phyloP scores from a whole-genome alignment of 37 sponge, comb jelly and placozoan species.

The Petrosia ficiformis region DNA sequence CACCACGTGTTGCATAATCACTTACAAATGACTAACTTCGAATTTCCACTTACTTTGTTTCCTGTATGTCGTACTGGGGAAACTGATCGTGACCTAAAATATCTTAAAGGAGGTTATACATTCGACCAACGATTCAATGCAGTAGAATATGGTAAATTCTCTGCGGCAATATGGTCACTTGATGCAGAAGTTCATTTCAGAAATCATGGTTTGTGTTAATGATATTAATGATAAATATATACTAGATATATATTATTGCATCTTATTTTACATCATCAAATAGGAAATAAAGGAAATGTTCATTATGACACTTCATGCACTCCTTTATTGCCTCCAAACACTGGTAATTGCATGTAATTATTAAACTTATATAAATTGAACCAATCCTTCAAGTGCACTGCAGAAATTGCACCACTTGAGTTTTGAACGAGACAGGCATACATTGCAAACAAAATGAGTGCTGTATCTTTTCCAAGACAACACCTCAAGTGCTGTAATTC shows the following conservation, averaged over 20 bases:
- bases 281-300: not conserved
- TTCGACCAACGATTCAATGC: not conserved
- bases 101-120: not conserved
- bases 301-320: slow-evolving; percentile 4
- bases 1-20: no score
- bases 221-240: not conserved
- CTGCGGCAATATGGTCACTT: not conserved
- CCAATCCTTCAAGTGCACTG: not conserved
- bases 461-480: no score
- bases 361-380: not conserved
- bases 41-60: not conserved
- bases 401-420: no score
- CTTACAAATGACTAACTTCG: not conserved
- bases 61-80: not conserved
- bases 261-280: no score
- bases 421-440: no score
- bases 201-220: not conserved
- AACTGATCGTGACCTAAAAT: not conserved
- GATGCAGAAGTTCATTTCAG: not conserved
- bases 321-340: slow-evolving; percentile 22
- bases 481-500: no score
- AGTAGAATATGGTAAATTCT: slow-evolving; percentile 12
- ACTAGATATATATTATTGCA: no score
- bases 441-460: no score
- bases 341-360: not conserved